phyloP scores from a whole-genome alignment of 2,888 invertebrate genomes.

The Drosophila lutescens region DNA sequence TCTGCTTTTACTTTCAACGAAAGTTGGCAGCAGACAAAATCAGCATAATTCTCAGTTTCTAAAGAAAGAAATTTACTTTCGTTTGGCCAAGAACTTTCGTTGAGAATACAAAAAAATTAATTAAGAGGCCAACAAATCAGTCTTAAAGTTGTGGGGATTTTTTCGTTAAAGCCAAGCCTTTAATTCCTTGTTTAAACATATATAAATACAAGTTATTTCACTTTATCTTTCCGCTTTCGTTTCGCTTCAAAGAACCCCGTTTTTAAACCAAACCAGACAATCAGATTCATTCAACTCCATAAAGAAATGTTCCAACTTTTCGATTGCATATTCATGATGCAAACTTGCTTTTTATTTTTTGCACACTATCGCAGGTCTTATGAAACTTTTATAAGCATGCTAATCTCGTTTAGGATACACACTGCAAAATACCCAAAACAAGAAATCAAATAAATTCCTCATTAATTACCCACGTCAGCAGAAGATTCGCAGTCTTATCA shows the following conservation, averaged over 20 bases:
- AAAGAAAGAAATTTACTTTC: conserved; percentile 30
- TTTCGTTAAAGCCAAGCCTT: conserved; percentile 1
- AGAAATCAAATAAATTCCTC: conserved; percentile 32
- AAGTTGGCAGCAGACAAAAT: background rate
- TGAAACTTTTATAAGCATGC: conserved; percentile 31
- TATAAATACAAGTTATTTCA: conserved; percentile 4
- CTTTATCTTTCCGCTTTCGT: conserved; percentile 39
- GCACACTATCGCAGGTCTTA: conserved; percentile 18
- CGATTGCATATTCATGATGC: conserved; percentile 40
- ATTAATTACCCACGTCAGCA: conserved; percentile 39
- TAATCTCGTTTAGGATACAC: conserved; percentile 32
- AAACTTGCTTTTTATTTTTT: conserved; percentile 26
- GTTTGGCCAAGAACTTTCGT: conserved; percentile 22
- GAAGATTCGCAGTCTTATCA: conserved; percentile 2
- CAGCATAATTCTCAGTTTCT: conserved; percentile 1
- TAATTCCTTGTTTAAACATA: background rate
- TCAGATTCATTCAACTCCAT: conserved; percentile 40
- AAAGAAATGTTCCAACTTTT: conserved; percentile 48
- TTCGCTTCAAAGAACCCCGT: conserved; percentile 6
- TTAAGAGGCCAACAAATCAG: background rate
- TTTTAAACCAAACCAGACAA: conserved; percentile 28
- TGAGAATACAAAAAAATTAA: background rate
- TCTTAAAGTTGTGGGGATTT: background rate
- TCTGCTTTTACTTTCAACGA: conserved; percentile 24
- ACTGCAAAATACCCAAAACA: conserved; percentile 36